Evolutionary conservation across 1,140 invertebrate species (phyloP), one percentile per base, ranked within the genome.

Genomic region (Cotesia glomerata): DNA sequence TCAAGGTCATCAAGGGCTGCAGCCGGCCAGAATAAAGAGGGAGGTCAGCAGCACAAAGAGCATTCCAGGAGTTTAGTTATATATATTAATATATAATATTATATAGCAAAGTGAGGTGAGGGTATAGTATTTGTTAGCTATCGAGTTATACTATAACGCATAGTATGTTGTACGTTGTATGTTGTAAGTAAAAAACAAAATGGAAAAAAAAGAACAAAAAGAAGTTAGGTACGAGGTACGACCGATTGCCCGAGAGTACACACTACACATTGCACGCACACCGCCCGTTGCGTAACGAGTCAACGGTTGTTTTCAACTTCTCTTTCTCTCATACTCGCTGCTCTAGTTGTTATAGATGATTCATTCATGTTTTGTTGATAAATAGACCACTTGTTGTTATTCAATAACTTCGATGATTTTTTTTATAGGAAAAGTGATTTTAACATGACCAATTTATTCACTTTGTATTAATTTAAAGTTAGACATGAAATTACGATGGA

Each of bases 21-120:
- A 35, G n/a, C 45, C 62, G 34, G 32, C 16, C 49, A 54, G 45
- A 16, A 67, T 36, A 54, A 63, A 74, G 70, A 56, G 59, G 72
- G 62, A 67, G 74, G 73, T 76, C 59, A 74, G 76, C 77, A 76
- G 76, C 80, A 84, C 82, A 86, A 85, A 84, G 83, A 85, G 81
- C 82, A 83, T 86, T 86, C 84, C 82, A 77, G 79, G 82, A 85
- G 84, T 82, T 74, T 75, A 73, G 75, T 72, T 69, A 69, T 62
- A 59, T 32, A 34, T 59, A 26, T 56, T 26, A 26, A 26, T 26
- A 26, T 26, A 26, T 26, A 56, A 7, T 16, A 14, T 7, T 56
- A 56, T 56, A 56, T 16, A 16, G 13, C 7, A n/a, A 11, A 8
- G 5, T 39, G 39, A 8, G 11, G 7, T 8, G 7, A 39, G 11